Conservation (phyloP, 2,888 invertebrate species). For the Erebia epiphron region DNA sequence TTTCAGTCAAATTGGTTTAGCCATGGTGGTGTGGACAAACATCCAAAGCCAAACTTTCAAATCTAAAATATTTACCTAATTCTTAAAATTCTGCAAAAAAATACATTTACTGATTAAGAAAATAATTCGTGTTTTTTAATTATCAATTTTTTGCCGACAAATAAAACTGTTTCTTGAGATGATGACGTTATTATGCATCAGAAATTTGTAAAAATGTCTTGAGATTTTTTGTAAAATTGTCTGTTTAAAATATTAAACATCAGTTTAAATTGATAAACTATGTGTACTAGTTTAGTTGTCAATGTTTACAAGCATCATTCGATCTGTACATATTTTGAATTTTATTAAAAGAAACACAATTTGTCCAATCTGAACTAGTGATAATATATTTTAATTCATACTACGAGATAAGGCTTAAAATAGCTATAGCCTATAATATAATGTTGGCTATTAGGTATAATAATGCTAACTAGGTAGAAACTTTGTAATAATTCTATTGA, state of each 20-base stretch:
- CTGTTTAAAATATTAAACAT: not conserved
- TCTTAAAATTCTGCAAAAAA: too few species aligned
- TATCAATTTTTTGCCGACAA: too few species aligned
- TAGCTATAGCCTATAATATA: not conserved
- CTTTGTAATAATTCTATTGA: not conserved
- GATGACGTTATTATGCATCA: too few species aligned
- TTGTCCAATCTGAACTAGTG: not conserved
- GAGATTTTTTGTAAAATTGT: not conserved
- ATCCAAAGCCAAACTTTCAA: too few species aligned
- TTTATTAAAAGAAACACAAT: not conserved
- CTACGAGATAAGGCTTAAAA: not conserved
- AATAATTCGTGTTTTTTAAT: too few species aligned
- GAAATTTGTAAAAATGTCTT: not conserved
- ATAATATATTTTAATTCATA: not conserved
- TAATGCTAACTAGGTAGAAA: not conserved
- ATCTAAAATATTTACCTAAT: too few species aligned
- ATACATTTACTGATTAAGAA: too few species aligned
- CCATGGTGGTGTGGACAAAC: too few species aligned
- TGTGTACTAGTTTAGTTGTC: not conserved
- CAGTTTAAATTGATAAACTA: not conserved
- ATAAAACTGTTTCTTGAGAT: too few species aligned
- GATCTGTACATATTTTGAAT: not conserved
- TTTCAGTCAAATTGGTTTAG: too few species aligned
- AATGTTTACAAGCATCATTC: not conserved
- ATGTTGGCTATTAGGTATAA: not conserved